Percentiles rank a stretch among this genome's conserved stretches.
These are phyloP conservation scores for Oscheius sp. DNA, from an alignment of 2,888 invertebrate species.

Conservation along the genomic window DNA sequence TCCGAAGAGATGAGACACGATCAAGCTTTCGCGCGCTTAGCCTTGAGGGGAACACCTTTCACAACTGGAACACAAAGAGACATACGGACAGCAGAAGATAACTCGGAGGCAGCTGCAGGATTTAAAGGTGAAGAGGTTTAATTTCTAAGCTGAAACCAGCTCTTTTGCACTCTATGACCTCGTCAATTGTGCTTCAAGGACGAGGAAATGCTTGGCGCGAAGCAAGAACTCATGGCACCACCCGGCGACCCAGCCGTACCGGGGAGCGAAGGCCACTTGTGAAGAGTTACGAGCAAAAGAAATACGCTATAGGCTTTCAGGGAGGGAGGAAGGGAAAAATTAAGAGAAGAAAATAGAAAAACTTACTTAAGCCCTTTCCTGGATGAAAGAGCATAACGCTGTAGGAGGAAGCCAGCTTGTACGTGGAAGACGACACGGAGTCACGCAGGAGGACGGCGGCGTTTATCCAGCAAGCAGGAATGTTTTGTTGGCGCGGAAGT, in stretches of 20 bases:
- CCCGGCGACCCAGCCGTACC: conserved; percentile 12
- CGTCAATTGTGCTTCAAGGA: conserved; percentile 28
- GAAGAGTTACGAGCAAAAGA: conserved; percentile 15
- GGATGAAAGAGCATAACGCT: conserved; percentile 50
- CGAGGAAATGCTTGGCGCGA: conserved; percentile 19
- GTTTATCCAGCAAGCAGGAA: conserved; percentile 17
- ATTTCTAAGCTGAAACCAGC: too few species aligned
- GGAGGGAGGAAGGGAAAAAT: background rate
- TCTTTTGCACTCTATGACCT: conserved; percentile 11
- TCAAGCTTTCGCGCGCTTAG: conserved; percentile 17
- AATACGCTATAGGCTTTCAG: background rate
- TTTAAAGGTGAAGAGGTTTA: background rate
- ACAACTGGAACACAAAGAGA: conserved; percentile 23
- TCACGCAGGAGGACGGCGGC: conserved; percentile 8
- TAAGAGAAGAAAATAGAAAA: conserved; percentile 8
- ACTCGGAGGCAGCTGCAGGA: background rate
- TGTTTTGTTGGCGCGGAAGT: conserved; percentile 18
- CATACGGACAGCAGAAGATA: background rate
- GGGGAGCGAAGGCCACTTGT: conserved; percentile 14
- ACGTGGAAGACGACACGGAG: conserved; percentile 19
- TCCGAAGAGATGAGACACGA: conserved; percentile 11
- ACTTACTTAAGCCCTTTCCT: conserved; percentile 50
- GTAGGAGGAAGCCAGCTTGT: conserved; percentile 45
- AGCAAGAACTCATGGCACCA: conserved; percentile 30
- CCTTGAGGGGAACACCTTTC: conserved; percentile 18